Percentiles rank a stretch among this genome's conserved stretches.
Conservation (phyloP, 2,888 invertebrate species). For the Apamea epomidion region DNA sequence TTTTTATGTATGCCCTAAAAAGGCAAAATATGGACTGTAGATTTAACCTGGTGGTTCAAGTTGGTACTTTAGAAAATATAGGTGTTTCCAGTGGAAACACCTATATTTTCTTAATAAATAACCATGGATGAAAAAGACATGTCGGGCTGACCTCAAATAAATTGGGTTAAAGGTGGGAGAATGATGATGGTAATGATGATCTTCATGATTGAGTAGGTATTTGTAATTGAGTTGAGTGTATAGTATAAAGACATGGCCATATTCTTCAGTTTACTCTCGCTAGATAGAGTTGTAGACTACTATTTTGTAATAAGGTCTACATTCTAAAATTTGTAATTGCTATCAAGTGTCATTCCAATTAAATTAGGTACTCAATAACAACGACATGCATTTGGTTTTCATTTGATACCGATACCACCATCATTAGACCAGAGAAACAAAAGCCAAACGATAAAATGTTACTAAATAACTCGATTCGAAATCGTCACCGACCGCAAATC, state of each 20-base stretch:
- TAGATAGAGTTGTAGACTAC: background rate
- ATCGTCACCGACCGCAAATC: slow-evolving; percentile 55
- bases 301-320: background rate
- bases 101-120: no score
- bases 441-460: slow-evolving; percentile 38
- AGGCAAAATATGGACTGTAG: no score
- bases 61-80: no score
- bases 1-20: no score
- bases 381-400: background rate
- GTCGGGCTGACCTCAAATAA: no score
- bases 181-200: no score
- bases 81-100: no score
- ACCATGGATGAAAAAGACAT: no score
- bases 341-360: background rate
- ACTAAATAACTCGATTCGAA: slow-evolving; percentile 42
- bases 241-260: background rate
- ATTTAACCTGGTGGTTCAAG: no score
- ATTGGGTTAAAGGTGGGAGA: no score
- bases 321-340: background rate
- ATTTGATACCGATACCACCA: background rate
- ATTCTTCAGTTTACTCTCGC: background rate
- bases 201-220: background rate
- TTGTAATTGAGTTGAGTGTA: background rate
- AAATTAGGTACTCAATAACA: background rate
- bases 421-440: slow-evolving; percentile 34